A percentile compares a stretch with the other conserved stretches of the same genome.
Evolutionary conservation across 2,113 vertebrate genomes (phyloP).

Genomic region (Merops nubicus): DNA sequence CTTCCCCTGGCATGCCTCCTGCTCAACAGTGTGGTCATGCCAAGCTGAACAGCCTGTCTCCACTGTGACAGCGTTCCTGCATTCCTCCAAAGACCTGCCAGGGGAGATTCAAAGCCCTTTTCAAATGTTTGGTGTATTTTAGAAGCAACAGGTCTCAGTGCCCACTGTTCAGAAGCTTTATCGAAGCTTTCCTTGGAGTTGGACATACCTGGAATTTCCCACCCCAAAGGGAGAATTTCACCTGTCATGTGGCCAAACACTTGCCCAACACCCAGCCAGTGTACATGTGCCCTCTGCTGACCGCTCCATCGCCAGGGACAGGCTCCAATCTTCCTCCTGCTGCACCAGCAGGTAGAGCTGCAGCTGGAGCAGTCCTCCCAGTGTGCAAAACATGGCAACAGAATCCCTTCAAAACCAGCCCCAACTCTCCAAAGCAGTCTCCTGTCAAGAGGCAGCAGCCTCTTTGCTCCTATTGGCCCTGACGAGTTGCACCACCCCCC

Average conservation of each 20-base stretch:
- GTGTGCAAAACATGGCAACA: neutral
- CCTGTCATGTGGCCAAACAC: accelerated
- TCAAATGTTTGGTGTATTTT: neutral
- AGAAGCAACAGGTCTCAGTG: neutral
- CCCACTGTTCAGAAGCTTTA: neutral
- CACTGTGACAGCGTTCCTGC: accelerated
- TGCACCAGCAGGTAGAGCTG: neutral
- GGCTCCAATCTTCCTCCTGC: neutral
- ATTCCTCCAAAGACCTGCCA: accelerated
- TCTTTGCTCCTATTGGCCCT: neutral
- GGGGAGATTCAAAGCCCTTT: neutral
- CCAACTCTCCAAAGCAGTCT: neutral
- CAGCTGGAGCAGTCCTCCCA: neutral
- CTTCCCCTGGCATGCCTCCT: accelerated
- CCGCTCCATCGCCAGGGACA: accelerated
- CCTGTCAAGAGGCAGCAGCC: neutral
- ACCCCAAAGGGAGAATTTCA: neutral
- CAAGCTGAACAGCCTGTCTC: accelerated
- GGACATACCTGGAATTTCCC: neutral
- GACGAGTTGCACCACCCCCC: neutral
- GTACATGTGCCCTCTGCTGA: neutral
- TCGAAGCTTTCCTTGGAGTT: neutral
- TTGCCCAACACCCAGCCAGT: accelerated
- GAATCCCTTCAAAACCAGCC: neutral
- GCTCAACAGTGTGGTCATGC: accelerated